Evolutionary conservation across 2,797 vertebrate species (phyloP).

Genomic region (Hydrophis major): DNA sequence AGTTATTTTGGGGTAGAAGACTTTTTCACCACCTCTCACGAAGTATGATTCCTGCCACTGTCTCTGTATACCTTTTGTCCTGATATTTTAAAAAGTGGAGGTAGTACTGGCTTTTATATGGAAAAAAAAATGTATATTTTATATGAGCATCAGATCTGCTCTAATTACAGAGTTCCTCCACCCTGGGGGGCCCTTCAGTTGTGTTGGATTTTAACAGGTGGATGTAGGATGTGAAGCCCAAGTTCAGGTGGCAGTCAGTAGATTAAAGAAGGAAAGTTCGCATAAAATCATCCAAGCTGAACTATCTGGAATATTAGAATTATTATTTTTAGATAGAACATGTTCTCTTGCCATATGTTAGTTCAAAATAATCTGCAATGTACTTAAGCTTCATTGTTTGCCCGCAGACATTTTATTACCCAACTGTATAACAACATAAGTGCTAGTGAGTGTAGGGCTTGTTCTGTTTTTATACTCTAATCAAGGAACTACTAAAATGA

Average conservation of each 20-base stretch:
- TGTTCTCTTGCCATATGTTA: background rate
- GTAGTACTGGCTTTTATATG: background rate
- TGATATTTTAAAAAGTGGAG: background rate
- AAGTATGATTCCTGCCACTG: background rate
- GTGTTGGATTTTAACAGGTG: background rate
- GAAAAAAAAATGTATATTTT: too few species aligned
- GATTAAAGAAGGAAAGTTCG: background rate
- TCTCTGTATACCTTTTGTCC: background rate
- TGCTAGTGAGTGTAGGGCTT: background rate
- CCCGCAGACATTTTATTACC: background rate
- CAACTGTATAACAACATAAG: background rate
- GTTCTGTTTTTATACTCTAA: background rate
- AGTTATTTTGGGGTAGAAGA: background rate
- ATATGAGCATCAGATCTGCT: background rate
- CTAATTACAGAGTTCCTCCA: background rate
- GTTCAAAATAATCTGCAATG: background rate
- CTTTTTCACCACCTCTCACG: background rate
- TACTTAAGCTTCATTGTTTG: background rate
- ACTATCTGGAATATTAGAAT: background rate
- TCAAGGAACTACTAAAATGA: background rate
- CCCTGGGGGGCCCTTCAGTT: background rate
- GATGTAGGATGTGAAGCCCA: background rate
- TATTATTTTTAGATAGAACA: background rate
- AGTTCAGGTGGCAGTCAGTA: background rate
- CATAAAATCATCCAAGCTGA: background rate